A percentile compares a stretch with the other conserved stretches of the same genome.
phyloP scores from a whole-genome alignment of 2,888 invertebrate genomes.

The Macroteleia sp. region DNA sequence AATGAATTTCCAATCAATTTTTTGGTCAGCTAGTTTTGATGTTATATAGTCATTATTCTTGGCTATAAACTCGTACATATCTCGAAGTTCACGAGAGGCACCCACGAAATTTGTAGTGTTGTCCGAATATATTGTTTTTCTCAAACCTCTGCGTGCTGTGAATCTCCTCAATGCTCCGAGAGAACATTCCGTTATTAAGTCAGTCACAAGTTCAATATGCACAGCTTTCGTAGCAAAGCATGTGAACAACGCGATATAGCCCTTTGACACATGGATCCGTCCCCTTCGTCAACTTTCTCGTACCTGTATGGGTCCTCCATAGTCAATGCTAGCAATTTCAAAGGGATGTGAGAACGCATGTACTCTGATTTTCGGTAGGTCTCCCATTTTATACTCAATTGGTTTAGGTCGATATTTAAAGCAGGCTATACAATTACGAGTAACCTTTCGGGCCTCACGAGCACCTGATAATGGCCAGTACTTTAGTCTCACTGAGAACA shows the following conservation, averaged over 20 bases:
- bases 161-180: no score
- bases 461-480: not conserved
- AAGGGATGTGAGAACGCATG: conserved; percentile 20
- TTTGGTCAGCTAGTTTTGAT: no score
- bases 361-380: conserved; percentile 21
- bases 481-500: not conserved
- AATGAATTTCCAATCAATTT: no score
- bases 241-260: conserved; percentile 65
- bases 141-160: no score
- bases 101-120: no score
- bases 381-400: conserved; percentile 27
- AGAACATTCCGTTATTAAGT: no score
- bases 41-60: no score
- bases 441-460: conserved; percentile 21
- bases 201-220: conserved; percentile 38
- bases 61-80: no score
- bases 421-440: conserved; percentile 29
- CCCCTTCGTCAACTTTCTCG: conserved; percentile 33
- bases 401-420: conserved; percentile 21
- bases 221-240: conserved; percentile 64
- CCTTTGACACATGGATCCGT: conserved; percentile 38
- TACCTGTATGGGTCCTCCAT: conserved; percentile 61
- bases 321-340: not conserved
- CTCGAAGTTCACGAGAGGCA: no score
- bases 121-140: no score